Evolutionary conservation across 37 sponge, comb jelly and placozoan species (phyloP).

Genomic region (Spongilla lacustris): DNA sequence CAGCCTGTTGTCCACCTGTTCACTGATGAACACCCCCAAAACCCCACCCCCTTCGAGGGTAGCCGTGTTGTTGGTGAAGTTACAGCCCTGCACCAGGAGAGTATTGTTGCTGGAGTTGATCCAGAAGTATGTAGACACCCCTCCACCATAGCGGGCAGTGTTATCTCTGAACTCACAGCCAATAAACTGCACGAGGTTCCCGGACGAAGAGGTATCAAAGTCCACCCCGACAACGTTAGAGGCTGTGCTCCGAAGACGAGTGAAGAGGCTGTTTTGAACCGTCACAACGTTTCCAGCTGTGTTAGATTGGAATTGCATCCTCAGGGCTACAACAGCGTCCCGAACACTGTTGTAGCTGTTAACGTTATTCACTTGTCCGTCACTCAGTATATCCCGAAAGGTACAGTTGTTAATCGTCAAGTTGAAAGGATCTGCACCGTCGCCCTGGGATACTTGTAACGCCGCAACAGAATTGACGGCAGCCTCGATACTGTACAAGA

Average conservation of each 20-base stretch:
- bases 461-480: neutral
- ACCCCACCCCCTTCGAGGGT: slow-evolving; percentile 81
- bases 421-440: neutral
- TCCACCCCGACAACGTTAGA: slow-evolving; percentile 24
- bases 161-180: slow-evolving; percentile 52
- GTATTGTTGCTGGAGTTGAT: slow-evolving; percentile 9
- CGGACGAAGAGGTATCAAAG: slow-evolving; percentile 8
- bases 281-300: slow-evolving; percentile 9
- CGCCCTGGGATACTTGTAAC: slow-evolving; percentile 9
- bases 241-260: neutral
- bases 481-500: slow-evolving; percentile 9
- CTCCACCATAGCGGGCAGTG: slow-evolving; percentile 74
- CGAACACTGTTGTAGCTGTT: slow-evolving; percentile 22
- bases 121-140: slow-evolving; percentile 63
- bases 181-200: slow-evolving; percentile 31
- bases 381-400: neutral
- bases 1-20: slow-evolving; percentile 8
- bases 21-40: slow-evolving; percentile 45
- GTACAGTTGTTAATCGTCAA: slow-evolving; percentile 10
- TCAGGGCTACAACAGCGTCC: slow-evolving; percentile 1
- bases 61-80: slow-evolving; percentile 61
- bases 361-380: neutral
- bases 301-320: neutral
- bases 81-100: slow-evolving; percentile 31
- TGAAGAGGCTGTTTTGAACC: slow-evolving; percentile 4